phyloP scores from a whole-genome alignment of 1,140 invertebrate genomes.

The Manduca sexta region DNA sequence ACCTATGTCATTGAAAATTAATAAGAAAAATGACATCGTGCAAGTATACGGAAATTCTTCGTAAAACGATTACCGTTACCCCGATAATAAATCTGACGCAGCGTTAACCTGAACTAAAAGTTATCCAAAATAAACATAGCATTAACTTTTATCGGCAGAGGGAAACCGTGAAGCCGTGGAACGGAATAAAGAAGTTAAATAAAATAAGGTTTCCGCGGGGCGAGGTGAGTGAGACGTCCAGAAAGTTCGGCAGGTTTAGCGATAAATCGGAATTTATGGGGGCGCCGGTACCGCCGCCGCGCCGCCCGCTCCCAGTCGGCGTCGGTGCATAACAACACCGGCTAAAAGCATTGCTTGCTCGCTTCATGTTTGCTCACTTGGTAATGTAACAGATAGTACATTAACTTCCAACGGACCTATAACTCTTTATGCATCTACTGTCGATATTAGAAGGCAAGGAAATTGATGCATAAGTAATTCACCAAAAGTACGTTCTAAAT shows the following conservation, averaged over 20 bases:
- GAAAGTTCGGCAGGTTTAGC: conserved; percentile 54
- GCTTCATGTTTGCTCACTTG: conserved; percentile 2
- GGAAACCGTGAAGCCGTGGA: conserved; percentile 26
- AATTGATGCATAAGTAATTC: too few species aligned
- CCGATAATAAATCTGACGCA: conserved; percentile 1
- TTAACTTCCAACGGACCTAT: background rate
- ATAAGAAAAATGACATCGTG: too few species aligned
- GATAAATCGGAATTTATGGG: conserved; percentile 58
- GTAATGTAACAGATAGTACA: background rate
- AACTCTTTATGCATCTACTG: too few species aligned
- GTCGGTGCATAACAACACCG: conserved; percentile 32
- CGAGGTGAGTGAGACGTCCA: conserved; percentile 43
- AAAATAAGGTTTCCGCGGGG: conserved; percentile 45
- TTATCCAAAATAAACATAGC: conserved; percentile 14
- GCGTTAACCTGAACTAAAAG: conserved; percentile 9
- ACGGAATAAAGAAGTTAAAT: conserved; percentile 48
- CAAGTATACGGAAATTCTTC: too few species aligned
- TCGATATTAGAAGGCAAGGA: too few species aligned
- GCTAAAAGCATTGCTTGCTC: conserved; percentile 29
- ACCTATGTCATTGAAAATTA: too few species aligned
- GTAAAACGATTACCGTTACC: background rate
- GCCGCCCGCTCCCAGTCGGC: conserved; percentile 4
- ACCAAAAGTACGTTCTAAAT: too few species aligned
- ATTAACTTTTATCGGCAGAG: conserved; percentile 28
- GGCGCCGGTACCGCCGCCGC: conserved; percentile 21